Evolutionary conservation across 2,888 invertebrate species (phyloP).

Genomic region (Rhagonycha fulva): DNA sequence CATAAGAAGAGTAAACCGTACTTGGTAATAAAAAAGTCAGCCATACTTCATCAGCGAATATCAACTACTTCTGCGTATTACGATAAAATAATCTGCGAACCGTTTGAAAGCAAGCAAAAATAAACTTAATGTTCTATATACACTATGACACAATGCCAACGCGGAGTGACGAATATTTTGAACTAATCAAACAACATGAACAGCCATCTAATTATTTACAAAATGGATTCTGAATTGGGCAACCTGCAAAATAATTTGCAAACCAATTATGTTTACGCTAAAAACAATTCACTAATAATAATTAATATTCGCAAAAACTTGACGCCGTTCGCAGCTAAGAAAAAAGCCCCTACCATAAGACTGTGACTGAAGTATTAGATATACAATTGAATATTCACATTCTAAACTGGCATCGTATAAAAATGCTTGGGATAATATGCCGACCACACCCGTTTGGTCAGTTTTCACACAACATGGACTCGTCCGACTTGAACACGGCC

Average conservation of each 20-base stretch:
- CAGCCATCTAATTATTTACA: slow-evolving; percentile 39
- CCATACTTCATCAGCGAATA: slow-evolving; percentile 30
- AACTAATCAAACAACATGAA: slow-evolving; percentile 45
- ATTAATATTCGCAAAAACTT: slow-evolving; percentile 8
- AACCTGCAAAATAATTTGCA: neutral
- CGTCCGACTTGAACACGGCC: slow-evolving; percentile 45
- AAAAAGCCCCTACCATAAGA: slow-evolving; percentile 7
- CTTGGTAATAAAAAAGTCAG: slow-evolving; percentile 24
- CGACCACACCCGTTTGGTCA: slow-evolving; percentile 47
- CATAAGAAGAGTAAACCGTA: slow-evolving; percentile 1
- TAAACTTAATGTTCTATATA: slow-evolving; percentile 35
- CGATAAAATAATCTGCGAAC: slow-evolving; percentile 28
- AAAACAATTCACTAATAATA: neutral
- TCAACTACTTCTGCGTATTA: slow-evolving; percentile 32
- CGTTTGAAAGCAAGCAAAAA: slow-evolving; percentile 39
- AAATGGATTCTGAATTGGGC: slow-evolving; percentile 46
- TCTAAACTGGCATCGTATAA: slow-evolving; percentile 18
- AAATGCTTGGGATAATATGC: slow-evolving; percentile 18
- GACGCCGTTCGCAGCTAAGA: neutral
- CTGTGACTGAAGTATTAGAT: slow-evolving; percentile 3
- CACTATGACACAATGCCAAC: slow-evolving; percentile 26
- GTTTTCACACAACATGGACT: slow-evolving; percentile 43
- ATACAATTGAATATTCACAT: slow-evolving; percentile 21
- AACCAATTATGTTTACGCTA: slow-evolving; percentile 2
- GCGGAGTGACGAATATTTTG: slow-evolving; percentile 34